phyloP scores from a whole-genome alignment of 2,113 vertebrate species.

The Lepus americanus region DNA sequence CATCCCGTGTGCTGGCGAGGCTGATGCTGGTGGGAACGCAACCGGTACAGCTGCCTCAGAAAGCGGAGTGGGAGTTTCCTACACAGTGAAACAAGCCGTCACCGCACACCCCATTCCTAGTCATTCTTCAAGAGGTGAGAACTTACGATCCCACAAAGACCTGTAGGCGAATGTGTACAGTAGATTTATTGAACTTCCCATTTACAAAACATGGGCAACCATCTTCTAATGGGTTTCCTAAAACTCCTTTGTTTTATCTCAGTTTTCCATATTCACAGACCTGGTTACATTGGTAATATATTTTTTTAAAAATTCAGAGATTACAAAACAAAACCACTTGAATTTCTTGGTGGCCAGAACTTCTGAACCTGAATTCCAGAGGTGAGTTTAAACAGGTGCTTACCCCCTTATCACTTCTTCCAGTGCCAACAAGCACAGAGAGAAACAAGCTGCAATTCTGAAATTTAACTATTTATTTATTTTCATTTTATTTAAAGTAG shows the following conservation, averaged over 20 bases:
- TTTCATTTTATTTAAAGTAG: too few species aligned
- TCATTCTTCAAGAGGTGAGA: slow-evolving; percentile 18
- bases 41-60: background rate
- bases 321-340: background rate
- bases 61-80: background rate
- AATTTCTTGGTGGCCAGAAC: slow-evolving; percentile 11
- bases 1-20: background rate
- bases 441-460: background rate
- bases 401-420: background rate
- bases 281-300: background rate
- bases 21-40: background rate
- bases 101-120: background rate
- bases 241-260: background rate
- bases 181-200: background rate
- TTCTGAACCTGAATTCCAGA: background rate
- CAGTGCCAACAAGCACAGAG: background rate
- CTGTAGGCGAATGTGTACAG: background rate
- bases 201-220: background rate
- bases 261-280: background rate
- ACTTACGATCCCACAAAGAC: background rate
- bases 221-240: background rate
- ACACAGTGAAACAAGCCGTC: background rate
- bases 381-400: background rate
- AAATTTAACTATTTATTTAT: background rate
- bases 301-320: background rate